Conservation (phyloP, 2,113 vertebrate species). For the Embiotoca jacksoni region DNA sequence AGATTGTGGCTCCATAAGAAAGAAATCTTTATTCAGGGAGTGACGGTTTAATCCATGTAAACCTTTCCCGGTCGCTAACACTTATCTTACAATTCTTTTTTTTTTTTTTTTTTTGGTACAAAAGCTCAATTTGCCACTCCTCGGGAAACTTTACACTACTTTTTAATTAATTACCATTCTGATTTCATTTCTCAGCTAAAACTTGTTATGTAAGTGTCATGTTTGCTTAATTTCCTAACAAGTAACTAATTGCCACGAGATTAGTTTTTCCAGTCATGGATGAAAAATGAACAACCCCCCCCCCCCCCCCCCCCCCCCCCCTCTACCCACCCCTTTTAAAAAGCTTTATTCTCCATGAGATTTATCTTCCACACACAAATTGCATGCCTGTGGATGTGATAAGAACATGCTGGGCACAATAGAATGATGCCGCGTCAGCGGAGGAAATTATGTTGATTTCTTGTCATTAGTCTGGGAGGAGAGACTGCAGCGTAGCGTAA, state of each 20-base stretch:
- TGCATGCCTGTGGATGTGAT: slow-evolving; percentile 25
- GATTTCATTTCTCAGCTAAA: slow-evolving; percentile 44
- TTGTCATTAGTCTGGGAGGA: slow-evolving; percentile 37
- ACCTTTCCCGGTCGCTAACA: slow-evolving; percentile 31
- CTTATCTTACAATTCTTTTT: slow-evolving; percentile 39
- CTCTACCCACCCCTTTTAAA: slow-evolving; percentile 2
- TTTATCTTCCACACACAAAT: slow-evolving; percentile 53
- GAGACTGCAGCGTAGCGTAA: neutral
- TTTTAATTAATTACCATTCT: slow-evolving; percentile 54
- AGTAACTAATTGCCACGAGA: slow-evolving; percentile 70
- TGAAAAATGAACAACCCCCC: slow-evolving; percentile 50
- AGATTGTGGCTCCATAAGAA: slow-evolving; percentile 55
- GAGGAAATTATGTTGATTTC: slow-evolving; percentile 29
- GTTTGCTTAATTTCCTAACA: slow-evolving; percentile 64
- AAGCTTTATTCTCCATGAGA: slow-evolving; percentile 31
- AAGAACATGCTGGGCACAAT: slow-evolving; percentile 27
- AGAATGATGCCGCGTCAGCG: neutral
- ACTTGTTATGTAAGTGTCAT: slow-evolving; percentile 49
- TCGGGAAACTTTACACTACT: slow-evolving; percentile 32
- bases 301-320: neutral
- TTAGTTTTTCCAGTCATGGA: slow-evolving; percentile 68
- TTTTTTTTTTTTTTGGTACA: slow-evolving; percentile 17
- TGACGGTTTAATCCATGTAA: slow-evolving; percentile 64
- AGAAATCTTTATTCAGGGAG: slow-evolving; percentile 68
- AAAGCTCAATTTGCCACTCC: slow-evolving; percentile 27